Conservation (phyloP, 2,797 vertebrate genomes). For the Phrynocephalus vlangalii region DNA sequence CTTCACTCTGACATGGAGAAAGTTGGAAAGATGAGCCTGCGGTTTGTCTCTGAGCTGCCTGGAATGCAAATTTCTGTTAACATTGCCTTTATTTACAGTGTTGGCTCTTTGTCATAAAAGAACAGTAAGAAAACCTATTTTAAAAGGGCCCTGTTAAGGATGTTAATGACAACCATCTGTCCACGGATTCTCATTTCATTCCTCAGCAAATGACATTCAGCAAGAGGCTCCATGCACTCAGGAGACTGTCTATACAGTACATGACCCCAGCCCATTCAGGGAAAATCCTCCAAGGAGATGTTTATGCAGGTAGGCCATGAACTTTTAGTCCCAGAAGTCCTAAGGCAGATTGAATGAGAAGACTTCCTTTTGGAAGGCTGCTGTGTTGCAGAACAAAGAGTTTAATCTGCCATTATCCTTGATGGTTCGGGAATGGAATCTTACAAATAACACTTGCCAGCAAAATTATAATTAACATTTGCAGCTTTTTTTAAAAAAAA, state of each 20-base stretch:
- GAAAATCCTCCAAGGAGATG: not conserved
- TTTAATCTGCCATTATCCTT: constrained; percentile 27
- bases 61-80: not conserved
- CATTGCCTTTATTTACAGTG: too few species aligned
- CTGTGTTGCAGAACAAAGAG: not conserved
- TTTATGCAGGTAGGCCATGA: not conserved
- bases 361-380: not conserved
- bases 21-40: not conserved
- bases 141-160: not conserved
- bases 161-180: not conserved
- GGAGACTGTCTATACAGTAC: not conserved
- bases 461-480: constrained; percentile 54
- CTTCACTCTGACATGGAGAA: too few species aligned
- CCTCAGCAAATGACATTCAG: not conserved
- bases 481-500: constrained; percentile 1
- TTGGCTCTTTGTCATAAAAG: too few species aligned
- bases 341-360: not conserved
- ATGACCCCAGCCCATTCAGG: not conserved
- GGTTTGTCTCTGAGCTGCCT: not conserved
- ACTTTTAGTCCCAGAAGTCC: not conserved
- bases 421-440: constrained; percentile 1
- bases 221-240: not conserved
- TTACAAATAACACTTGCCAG: constrained; percentile 31
- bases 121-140: too few species aligned
- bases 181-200: not conserved